Evolutionary conservation across 2,113 vertebrate genomes (phyloP), one percentile per base, ranked within the genome.

Genomic region (Hemichromis elongatus): DNA sequence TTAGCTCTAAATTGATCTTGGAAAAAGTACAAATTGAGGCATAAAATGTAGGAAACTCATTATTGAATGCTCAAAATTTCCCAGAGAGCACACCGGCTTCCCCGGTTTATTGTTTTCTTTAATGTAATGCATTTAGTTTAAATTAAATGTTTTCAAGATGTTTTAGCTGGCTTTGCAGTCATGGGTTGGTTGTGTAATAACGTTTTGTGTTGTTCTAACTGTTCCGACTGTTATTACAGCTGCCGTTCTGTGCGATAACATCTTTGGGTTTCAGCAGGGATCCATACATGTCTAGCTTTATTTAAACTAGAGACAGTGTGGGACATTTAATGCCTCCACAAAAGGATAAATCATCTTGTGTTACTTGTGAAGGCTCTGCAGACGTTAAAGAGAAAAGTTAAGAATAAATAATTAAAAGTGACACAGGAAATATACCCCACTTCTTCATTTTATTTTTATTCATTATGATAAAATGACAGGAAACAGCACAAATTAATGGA

Each of bases 71-170:
- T 66, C 2, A 66, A 19, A 40, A 5, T 24, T 9, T 68, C 63
- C n/a, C 24, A 5, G 35, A 68, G 63, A 0, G 0, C 8, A 68
- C 61, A 0, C 61, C 0, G 13, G 35, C 63, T 40, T 40, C 12
- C 33, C 3, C 1, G 0, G n/a, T 68, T 14, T 66, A 66, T 21
- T 68, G n/a, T 42, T 68, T 68, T 40, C n/a, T n/a, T 42, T 68
- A 42, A 24, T 68, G 7, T 68, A 2, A 24, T 16, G n/a, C 42
- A 5, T 68, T 68, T 42, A 9, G 24, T 42, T 68, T 45, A 68
- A 68, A 26, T 45, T 9, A 9, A 45, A 1, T 26, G 5, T 26
- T 70, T 42, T 9, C 0, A 0, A 42, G 37, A 68, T 26, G 1
- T 45, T 45, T 37, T 26, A 45, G 37, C 45, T 45, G 66, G 40